Evolutionary conservation across 2,888 invertebrate species (phyloP), one percentile per base, ranked within the genome.

Genomic region (Eremobia ochroleuca): DNA sequence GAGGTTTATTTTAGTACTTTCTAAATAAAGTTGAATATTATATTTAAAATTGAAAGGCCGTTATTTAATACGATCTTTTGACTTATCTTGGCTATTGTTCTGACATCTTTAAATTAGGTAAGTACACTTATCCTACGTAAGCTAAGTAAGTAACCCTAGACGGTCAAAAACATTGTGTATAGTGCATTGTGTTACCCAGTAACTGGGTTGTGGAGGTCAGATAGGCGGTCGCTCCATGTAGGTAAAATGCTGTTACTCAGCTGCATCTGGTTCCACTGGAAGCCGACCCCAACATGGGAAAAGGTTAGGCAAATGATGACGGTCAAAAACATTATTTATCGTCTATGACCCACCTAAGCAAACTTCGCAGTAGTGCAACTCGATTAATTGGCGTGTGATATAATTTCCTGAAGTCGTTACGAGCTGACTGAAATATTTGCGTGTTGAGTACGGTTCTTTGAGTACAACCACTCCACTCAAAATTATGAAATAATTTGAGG

Each of bases 401-500:
- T 77, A 80, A 80, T 87, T 87, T 76, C 46, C 40, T 28, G 43
- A n/a, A 74, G 80, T 81, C 79, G 84, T 87, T 79, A 74, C 74
- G 87, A 87, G 85, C 89, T 85, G 73, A 82, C 72, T 68, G 82
- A 82, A 85, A 82, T 77, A 75, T 87, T 83, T 87, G 55, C 83
- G 82, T 85, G 87, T 28, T 46, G 11, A 85, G 86, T 79, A 88
- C 87, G 85, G 75, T 84, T 85, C 75, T 86, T 86, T 85, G 82
- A 79, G 70, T 84, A 82, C 80, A 55, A 43, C 31, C 49, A 11
- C 52, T 70, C 28, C 67, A 80, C 59, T 69, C 65, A 76, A 87
- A 90, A 85, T 83, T 65, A 15, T 46, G 28, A 49, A 75, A 71
- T 66, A 86, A 88, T 89, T 90, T 89, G 85, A 81, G 76, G 72